These are phyloP conservation scores for Phoeniculus purpureus DNA, from an alignment of 2,797 vertebrate species.

Conservation along the genomic window DNA sequence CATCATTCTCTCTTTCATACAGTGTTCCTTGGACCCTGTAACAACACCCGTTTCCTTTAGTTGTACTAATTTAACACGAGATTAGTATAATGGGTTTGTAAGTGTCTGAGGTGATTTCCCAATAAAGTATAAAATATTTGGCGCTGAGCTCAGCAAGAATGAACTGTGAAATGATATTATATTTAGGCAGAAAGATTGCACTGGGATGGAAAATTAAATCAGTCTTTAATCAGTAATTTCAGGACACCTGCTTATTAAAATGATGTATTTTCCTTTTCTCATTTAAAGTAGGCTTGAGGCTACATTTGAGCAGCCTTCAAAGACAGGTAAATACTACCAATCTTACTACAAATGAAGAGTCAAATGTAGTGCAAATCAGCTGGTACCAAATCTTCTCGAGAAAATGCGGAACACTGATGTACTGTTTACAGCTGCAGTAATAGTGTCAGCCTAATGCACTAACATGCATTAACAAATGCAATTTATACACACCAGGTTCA, in stretches of 20 bases:
- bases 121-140: not conserved
- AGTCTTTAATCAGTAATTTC: conserved; percentile 19
- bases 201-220: not conserved
- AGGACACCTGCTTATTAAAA: not conserved
- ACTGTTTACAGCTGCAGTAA: not conserved
- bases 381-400: not conserved
- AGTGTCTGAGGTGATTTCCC: not conserved
- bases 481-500: not conserved
- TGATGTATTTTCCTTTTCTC: not conserved
- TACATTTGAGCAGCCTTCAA: not conserved
- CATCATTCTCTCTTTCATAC: not conserved
- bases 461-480: not conserved
- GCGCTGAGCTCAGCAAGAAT: not conserved
- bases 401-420: not conserved
- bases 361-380: not conserved
- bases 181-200: not conserved
- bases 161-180: not conserved
- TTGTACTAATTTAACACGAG: not conserved
- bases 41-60: not conserved
- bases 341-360: not conserved
- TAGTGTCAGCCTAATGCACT: not conserved
- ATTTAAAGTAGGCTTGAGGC: not conserved
- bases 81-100: not conserved
- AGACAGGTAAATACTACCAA: not conserved
- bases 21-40: not conserved